Percentiles rank a stretch among this genome's conserved stretches.
phyloP scores from a whole-genome alignment of 1,140 invertebrate species.

The Lordiphosa stackelbergi region DNA sequence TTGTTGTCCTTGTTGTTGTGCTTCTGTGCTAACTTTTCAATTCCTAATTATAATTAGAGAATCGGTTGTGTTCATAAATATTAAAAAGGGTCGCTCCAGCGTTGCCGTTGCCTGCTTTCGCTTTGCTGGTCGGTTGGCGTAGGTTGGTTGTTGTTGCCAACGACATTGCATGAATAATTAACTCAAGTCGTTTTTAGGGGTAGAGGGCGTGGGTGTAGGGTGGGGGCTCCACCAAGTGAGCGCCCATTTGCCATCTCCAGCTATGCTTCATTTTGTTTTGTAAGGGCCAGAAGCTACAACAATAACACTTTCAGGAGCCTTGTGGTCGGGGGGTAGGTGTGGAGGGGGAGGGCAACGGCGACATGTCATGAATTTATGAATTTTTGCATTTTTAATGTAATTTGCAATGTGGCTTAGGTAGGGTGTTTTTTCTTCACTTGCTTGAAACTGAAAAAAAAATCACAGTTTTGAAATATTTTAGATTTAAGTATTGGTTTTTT shows the following conservation, averaged over 20 bases:
- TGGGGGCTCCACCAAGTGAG: slow-evolving; percentile 5
- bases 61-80: slow-evolving; percentile 76
- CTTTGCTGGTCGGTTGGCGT: slow-evolving; percentile 17
- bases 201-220: background rate
- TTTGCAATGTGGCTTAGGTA: slow-evolving; percentile 46
- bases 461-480: no score
- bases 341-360: slow-evolving; percentile 22
- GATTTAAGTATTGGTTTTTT: no score
- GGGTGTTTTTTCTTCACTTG: background rate
- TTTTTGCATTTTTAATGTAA: slow-evolving; percentile 74
- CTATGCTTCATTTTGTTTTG: slow-evolving; percentile 68
- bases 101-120: slow-evolving; percentile 4
- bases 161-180: slow-evolving; percentile 75
- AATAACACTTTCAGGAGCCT: slow-evolving; percentile 31
- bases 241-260: slow-evolving; percentile 55
- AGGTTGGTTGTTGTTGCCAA: slow-evolving; percentile 38
- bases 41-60: slow-evolving; percentile 76
- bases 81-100: slow-evolving; percentile 69
- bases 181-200: slow-evolving; percentile 60
- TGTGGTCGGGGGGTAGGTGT: background rate
- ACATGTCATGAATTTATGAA: slow-evolving; percentile 74
- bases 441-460: background rate
- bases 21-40: slow-evolving; percentile 73
- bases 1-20: slow-evolving; percentile 40
- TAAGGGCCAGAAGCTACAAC: slow-evolving; percentile 26